Base-by-base conservation (phyloP, 2,888 invertebrate species). In the Lycocerus yunnanus region DNA sequence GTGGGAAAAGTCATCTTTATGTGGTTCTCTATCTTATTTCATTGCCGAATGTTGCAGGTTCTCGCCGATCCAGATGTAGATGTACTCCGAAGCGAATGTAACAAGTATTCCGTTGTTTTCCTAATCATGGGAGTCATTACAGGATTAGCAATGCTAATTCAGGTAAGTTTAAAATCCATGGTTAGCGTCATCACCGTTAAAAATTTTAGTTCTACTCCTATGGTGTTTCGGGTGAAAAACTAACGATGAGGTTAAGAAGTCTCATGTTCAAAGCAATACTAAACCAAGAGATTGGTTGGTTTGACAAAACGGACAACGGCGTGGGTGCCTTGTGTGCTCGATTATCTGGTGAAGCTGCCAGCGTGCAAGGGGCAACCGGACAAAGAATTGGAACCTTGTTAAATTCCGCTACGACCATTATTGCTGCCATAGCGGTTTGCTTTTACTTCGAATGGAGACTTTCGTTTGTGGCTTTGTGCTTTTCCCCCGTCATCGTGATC, bases 281-380 rank as follows among this genome's bases (percentile, higher is more conserved):
- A 1, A 88, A 88, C 77, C 95, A 94, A 86, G 95, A 95, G 84
- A 89, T 93, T 73, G 92, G 90, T 1, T 95, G 93, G 90, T 95
- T 91, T 84, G 95, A 95, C 81, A 89, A 92, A 77, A 91, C 91
- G 77, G 86, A 90, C 59, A 93, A 95, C 83, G 91, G 92, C 1
- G 93, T 93, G 0, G 95, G 95, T 1, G 92, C 93, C 1, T 87
- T 95, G 0, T 94, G 94, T 81, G 91, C 94, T 1, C 89, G 91
- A 72, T 88, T 95, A 6, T 93, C 95, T 0, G 92, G 92, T 0
- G 95, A 95, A 87, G 93, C 94, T 0, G 91, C 95, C 1, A 90
- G 91, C 69, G 93, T 95, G 0, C 94, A 95, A 88, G 95, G 95
- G 95, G 94, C 94, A 3, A 94, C 94, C 4, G 95, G 95, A 14